Evolutionary conservation across 1,140 invertebrate genomes (phyloP).

Genomic region (Drosophila insularis): DNA sequence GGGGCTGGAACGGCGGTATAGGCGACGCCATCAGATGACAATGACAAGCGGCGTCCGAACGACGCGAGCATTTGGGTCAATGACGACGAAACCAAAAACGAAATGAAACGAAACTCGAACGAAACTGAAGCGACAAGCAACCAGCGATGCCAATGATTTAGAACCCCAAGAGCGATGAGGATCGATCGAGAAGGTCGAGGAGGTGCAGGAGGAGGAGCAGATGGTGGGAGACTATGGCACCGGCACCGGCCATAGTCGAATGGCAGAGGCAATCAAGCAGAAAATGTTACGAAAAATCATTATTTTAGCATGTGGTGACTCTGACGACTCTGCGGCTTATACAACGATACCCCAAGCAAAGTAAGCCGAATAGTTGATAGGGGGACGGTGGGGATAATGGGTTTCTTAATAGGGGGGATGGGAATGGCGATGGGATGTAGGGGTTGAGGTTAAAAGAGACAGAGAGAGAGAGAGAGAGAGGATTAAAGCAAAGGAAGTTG

Average conservation of each 20-base stretch:
- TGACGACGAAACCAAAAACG: conserved; percentile 67
- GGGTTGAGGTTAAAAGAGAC: background rate
- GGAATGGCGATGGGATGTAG: background rate
- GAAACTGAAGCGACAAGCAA: conserved; percentile 30
- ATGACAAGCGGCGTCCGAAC: conserved; percentile 74
- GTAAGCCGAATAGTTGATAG: too few species aligned
- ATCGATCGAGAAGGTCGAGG: background rate
- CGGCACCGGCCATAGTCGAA: conserved; percentile 39
- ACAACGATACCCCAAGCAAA: conserved; percentile 35
- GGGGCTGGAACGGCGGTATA: conserved; percentile 24
- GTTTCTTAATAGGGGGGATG: background rate
- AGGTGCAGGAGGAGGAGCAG: conserved; percentile 8
- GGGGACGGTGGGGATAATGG: background rate
- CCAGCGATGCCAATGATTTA: conserved; percentile 62
- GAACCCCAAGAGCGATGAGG: conserved; percentile 43
- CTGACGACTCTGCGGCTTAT: conserved; percentile 21
- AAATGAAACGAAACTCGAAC: conserved; percentile 55
- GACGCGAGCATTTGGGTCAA: conserved; percentile 76
- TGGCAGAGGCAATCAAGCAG: conserved; percentile 68
- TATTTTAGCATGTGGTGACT: conserved; percentile 78
- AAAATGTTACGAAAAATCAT: conserved; percentile 74
- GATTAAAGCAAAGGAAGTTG: conserved; percentile 58
- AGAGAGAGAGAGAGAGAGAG: background rate
- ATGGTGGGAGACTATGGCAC: conserved; percentile 17
- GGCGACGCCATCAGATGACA: conserved; percentile 59